Percentiles rank a stretch among this genome's conserved stretches.
Evolutionary conservation across 2,888 invertebrate genomes (phyloP).

Genomic region (Disparrhopalites patrizii): DNA sequence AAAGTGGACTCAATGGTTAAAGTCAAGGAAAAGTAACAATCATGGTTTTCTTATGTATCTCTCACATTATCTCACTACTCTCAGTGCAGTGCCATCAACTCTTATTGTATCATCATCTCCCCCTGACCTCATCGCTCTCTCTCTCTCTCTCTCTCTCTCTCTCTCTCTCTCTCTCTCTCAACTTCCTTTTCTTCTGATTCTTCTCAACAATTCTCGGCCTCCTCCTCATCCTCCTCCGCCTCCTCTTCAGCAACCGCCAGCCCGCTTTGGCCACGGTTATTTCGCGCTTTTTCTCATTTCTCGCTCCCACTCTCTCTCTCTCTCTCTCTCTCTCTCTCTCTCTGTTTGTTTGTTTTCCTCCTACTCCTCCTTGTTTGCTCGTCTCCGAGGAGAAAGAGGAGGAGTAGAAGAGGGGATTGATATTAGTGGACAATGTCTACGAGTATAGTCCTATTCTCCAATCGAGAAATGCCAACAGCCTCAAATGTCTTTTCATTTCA

Average conservation of each 20-base stretch:
- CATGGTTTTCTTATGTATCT: slow-evolving; percentile 27
- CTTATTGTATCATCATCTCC: slow-evolving; percentile 47
- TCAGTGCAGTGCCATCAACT: slow-evolving; percentile 42
- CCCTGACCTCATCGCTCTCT: slow-evolving; percentile 29
- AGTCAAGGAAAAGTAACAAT: slow-evolving; percentile 28
- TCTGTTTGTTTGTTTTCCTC: neutral
- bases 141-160: slow-evolving; percentile 13
- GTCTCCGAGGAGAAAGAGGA: too few relatives aligned
- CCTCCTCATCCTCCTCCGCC: too few relatives aligned
- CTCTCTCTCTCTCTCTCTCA: neutral
- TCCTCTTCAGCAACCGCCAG: slow-evolving; percentile 1
- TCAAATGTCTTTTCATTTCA: slow-evolving; percentile 2
- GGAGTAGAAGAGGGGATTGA: too few relatives aligned
- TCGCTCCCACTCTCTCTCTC: neutral
- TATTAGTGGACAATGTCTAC: too few relatives aligned
- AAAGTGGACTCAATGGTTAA: slow-evolving; percentile 25
- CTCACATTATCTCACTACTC: slow-evolving; percentile 28
- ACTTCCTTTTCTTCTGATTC: neutral
- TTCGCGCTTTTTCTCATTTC: slow-evolving; percentile 2
- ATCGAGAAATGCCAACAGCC: neutral
- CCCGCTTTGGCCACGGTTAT: neutral
- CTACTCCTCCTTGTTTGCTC: too few relatives aligned
- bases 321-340: slow-evolving; percentile 9
- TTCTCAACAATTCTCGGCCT: slow-evolving; percentile 26
- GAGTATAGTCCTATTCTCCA: neutral